These are phyloP conservation scores for Telenomus remus DNA, from an alignment of 1,140 invertebrate genomes.

Conservation along the genomic window DNA sequence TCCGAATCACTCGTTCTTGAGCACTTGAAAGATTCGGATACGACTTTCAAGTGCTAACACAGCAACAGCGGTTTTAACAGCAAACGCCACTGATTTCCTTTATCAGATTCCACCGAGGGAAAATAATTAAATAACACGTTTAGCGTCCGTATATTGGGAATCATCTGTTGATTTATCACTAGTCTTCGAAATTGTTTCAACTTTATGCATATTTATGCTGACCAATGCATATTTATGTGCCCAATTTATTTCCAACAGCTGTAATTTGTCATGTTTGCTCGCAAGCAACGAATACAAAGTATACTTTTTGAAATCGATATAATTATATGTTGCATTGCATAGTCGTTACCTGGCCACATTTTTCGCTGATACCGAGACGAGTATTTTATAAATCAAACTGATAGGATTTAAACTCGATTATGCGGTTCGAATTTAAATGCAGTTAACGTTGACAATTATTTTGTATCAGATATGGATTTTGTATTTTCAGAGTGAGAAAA, in stretches of 20 bases:
- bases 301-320: slow-evolving; percentile 24
- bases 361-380: slow-evolving; percentile 5
- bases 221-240: slow-evolving; percentile 23
- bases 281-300: slow-evolving; percentile 13
- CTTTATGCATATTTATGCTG: slow-evolving; percentile 13
- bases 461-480: too few species aligned
- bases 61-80: too few species aligned
- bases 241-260: neutral
- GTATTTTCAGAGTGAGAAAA: too few species aligned
- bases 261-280: slow-evolving; percentile 3
- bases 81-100: too few species aligned
- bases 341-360: neutral
- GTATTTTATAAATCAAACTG: slow-evolving; percentile 1
- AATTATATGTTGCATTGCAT: slow-evolving; percentile 16
- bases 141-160: neutral
- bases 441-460: too few species aligned
- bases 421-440: too few species aligned
- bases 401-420: too few species aligned
- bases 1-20: neutral
- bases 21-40: too few species aligned
- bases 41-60: too few species aligned
- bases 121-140: neutral
- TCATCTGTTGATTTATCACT: slow-evolving; percentile 3
- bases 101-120: too few species aligned
- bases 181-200: slow-evolving; percentile 11